Base-by-base conservation (phyloP, 2,113 vertebrate species). In the Sturnira hondurensis region DNA sequence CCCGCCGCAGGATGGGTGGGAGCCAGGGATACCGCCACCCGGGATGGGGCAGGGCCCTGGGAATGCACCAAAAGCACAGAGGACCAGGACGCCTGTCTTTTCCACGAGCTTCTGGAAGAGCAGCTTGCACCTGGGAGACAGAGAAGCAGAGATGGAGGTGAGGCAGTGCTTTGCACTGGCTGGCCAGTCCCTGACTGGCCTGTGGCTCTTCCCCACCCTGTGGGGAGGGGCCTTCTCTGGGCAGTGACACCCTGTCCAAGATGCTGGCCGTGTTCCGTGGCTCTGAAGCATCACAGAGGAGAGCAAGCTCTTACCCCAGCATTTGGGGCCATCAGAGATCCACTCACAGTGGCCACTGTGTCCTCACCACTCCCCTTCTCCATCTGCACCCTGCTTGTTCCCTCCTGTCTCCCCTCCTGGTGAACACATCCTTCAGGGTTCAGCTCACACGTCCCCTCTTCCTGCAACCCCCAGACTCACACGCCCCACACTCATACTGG, bases 61-160 rank as follows among this genome's bases (percentile, higher is more conserved):
- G 31, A 47, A 98, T 96, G 0, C 76, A 97, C 97, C 97, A 0
- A 97, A 89, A 20, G 19, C 93, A 36, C 96, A 98, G 96, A 98
- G 94, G 56, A 96, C 1, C 91, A 98, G 91, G 47, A 98, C 56
- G 1, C 95, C 94, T 14, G 89, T 95, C 83, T 97, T 98, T 78
- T 97, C 96, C 68, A 97, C 26, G 71, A 97, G 26, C 54, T 96
- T 97, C 85, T 96, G 96, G 78, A 86, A 90, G 22, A 97, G 38
- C 9, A 92, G 7, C 52, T 87, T 97, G 95, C n/a, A 97, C 33
- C 97, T 97, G 95, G 76, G 94, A 92, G 78, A 22, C 28, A 47
- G 77, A 81, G 56, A 52, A 41, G 31, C 7, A 9, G 11, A 0
- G 1, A 63, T 93, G 33, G 54, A 24, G 52, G 36, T 0, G 15